Percentiles rank a stretch among this genome's conserved stretches.
Evolutionary conservation across 1,140 invertebrate species (phyloP).

Genomic region (Camponotus floridanus): DNA sequence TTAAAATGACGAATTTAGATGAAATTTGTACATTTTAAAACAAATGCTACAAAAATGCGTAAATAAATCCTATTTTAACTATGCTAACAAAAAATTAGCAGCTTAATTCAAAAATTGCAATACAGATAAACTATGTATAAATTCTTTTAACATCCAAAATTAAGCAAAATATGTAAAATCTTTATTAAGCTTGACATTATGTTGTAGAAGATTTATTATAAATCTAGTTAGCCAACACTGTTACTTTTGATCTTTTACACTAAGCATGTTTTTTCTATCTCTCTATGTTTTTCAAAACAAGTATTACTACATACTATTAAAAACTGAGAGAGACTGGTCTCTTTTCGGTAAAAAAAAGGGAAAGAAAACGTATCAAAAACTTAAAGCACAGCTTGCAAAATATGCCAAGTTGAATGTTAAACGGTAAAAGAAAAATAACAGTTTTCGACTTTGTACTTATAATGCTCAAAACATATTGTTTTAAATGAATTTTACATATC

Average conservation of each 20-base stretch:
- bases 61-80: constrained; percentile 8
- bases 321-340: not conserved
- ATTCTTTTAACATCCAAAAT: not conserved
- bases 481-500: constrained; percentile 13
- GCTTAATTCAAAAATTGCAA: constrained; percentile 1
- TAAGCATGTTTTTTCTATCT: not conserved
- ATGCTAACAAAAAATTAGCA: constrained; percentile 13
- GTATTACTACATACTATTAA: not conserved
- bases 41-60: constrained; percentile 9
- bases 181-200: not conserved
- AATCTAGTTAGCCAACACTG: not conserved
- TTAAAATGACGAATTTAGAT: not conserved
- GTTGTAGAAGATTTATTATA: not conserved
- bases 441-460: not conserved
- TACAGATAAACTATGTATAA: not conserved
- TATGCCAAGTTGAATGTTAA: not conserved
- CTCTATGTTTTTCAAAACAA: not conserved
- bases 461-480: not conserved
- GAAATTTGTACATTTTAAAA: not conserved
- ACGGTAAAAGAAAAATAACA: not conserved
- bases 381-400: not conserved
- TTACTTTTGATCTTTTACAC: not conserved
- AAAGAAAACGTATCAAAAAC: not conserved
- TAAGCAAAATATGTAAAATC: not conserved
- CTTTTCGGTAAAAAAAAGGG: not conserved